A percentile compares a stretch with the other conserved stretches of the same genome.
Conservation (phyloP, 2,113 vertebrate species). For the Oplegnathus fasciatus region DNA sequence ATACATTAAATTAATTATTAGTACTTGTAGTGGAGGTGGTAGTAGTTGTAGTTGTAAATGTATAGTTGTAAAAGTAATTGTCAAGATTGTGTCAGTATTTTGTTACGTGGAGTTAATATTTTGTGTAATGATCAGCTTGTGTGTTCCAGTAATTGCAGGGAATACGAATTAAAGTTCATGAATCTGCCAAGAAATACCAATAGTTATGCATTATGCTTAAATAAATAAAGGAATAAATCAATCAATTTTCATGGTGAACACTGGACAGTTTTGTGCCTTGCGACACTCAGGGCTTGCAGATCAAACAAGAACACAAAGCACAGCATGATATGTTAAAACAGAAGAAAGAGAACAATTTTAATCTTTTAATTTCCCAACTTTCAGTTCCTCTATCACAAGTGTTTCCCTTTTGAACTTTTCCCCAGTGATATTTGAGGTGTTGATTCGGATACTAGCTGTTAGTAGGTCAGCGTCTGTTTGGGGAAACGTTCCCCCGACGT, state of each 20-base stretch:
- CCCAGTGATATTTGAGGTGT: slow-evolving; percentile 56
- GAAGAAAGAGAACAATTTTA: slow-evolving; percentile 30
- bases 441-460: slow-evolving; percentile 64
- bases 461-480: slow-evolving; percentile 63
- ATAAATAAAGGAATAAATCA: not conserved
- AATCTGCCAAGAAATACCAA: not conserved
- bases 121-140: not conserved
- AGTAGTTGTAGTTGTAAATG: not conserved
- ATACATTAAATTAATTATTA: not conserved
- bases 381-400: slow-evolving; percentile 5
- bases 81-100: not conserved
- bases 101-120: not conserved
- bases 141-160: not conserved
- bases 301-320: slow-evolving; percentile 38
- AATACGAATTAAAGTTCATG: not conserved
- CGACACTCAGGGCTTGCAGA: slow-evolving; percentile 20
- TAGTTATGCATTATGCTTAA: not conserved
- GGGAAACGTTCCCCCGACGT: slow-evolving; percentile 44
- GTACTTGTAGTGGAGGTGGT: not conserved
- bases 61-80: not conserved
- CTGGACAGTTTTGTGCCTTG: not conserved
- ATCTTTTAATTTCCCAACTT: slow-evolving; percentile 37
- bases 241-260: not conserved
- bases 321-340: slow-evolving; percentile 15
- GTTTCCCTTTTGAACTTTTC: slow-evolving; percentile 54